Conservation (phyloP, 2,888 invertebrate genomes). For the Helicoverpa assulta region DNA sequence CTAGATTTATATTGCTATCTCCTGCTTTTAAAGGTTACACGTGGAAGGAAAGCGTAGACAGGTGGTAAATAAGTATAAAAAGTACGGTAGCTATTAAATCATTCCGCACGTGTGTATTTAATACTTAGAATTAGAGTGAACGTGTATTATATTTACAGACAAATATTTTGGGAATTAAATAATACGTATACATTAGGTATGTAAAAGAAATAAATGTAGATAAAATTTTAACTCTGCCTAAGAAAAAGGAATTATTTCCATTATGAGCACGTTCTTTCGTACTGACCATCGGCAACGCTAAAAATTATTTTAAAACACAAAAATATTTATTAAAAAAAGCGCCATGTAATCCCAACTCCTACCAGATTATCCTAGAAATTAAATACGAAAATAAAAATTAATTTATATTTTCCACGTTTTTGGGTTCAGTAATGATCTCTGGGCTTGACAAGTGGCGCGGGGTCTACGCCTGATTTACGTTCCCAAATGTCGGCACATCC, state of each 20-base stretch:
- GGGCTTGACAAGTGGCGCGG: slow-evolving; percentile 66
- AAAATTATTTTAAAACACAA: too few relatives aligned
- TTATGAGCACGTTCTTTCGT: too few relatives aligned
- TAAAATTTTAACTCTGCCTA: too few relatives aligned
- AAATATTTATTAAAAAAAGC: background rate
- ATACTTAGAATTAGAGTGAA: background rate
- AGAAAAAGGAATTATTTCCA: too few relatives aligned
- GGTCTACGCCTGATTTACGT: slow-evolving; percentile 69
- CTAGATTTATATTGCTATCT: background rate
- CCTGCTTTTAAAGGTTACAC: slow-evolving; percentile 36
- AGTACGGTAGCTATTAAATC: background rate
- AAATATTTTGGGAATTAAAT: background rate
- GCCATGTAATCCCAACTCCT: background rate
- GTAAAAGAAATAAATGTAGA: too few relatives aligned
- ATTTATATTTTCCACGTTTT: slow-evolving; percentile 48
- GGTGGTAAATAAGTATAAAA: slow-evolving; percentile 18
- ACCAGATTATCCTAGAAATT: slow-evolving; percentile 17
- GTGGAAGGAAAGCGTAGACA: slow-evolving; percentile 12
- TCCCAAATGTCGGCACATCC: slow-evolving; percentile 58
- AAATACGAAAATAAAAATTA: slow-evolving; percentile 48
- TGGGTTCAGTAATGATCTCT: slow-evolving; percentile 70
- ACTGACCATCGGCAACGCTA: too few relatives aligned
- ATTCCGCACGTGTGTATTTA: slow-evolving; percentile 15
- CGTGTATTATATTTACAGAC: background rate
- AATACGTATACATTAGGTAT: too few relatives aligned